These are phyloP conservation scores for Drosophila paramelanica DNA, from an alignment of 2,888 invertebrate genomes.

Conservation along the genomic window DNA sequence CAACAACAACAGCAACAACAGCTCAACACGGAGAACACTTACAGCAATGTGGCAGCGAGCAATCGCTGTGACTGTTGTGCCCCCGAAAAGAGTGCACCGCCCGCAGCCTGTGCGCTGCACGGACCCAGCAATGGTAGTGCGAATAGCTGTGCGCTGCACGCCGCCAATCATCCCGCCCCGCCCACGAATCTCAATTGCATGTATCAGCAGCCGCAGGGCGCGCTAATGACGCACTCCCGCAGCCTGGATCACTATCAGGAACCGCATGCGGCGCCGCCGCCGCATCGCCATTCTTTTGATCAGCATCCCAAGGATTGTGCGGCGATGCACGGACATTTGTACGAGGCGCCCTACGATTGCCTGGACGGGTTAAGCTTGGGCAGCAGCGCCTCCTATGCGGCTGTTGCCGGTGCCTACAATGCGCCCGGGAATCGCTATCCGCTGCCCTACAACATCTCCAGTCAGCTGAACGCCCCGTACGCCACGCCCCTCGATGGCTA, in stretches of 20 bases:
- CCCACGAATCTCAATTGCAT: slow-evolving; percentile 62
- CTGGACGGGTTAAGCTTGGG: slow-evolving; percentile 81
- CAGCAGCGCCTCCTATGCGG: slow-evolving; percentile 79
- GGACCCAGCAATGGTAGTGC: slow-evolving; percentile 40
- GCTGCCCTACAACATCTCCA: slow-evolving; percentile 84
- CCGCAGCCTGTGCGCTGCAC: slow-evolving; percentile 52
- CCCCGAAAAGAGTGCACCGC: slow-evolving; percentile 35
- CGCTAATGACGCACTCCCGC: slow-evolving; percentile 84
- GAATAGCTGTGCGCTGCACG: slow-evolving; percentile 59
- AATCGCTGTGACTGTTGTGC: slow-evolving; percentile 58
- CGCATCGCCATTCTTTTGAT: slow-evolving; percentile 85
- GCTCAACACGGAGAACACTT: slow-evolving; percentile 59
- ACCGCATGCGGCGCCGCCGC: slow-evolving; percentile 72
- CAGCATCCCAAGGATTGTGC: slow-evolving; percentile 80
- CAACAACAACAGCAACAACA: slow-evolving; percentile 62
- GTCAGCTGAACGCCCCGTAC: slow-evolving; percentile 81
- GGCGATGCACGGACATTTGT: slow-evolving; percentile 67
- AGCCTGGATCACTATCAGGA: slow-evolving; percentile 84
- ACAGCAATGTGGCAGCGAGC: slow-evolving; percentile 58
- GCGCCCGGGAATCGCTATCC: slow-evolving; percentile 85
- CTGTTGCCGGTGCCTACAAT: slow-evolving; percentile 82
- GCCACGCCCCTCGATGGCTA: slow-evolving; percentile 63
- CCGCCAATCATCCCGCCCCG: slow-evolving; percentile 23
- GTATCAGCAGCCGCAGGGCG: slow-evolving; percentile 57
- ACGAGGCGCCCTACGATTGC: slow-evolving; percentile 83